Evolutionary conservation across 2,888 invertebrate species (phyloP).

Genomic region (Lithophane ornitopus): DNA sequence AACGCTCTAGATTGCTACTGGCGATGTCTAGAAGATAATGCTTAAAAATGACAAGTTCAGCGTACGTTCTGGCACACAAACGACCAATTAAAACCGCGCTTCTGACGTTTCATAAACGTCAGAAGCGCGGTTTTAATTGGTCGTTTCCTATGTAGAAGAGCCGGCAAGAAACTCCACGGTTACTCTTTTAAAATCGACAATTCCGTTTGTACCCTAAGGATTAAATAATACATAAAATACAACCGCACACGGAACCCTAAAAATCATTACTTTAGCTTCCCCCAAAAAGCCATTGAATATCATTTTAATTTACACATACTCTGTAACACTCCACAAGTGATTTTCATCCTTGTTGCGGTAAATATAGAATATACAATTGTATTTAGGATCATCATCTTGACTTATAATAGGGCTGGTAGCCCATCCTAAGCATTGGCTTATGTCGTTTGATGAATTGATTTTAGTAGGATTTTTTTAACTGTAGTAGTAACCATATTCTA

Average conservation of each 20-base stretch:
- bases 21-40: too few species aligned
- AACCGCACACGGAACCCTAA: slow-evolving; percentile 18
- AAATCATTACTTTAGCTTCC: slow-evolving; percentile 46
- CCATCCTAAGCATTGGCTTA: background rate
- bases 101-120: too few species aligned
- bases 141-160: too few species aligned
- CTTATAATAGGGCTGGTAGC: background rate
- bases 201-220: background rate
- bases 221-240: background rate
- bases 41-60: too few species aligned
- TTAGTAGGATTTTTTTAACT: background rate
- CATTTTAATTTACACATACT: slow-evolving; percentile 48
- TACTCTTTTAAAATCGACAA: too few species aligned
- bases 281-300: slow-evolving; percentile 41
- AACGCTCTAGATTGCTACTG: too few species aligned
- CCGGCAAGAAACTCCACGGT: too few species aligned
- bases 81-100: too few species aligned
- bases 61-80: too few species aligned
- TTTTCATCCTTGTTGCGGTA: background rate
- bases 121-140: too few species aligned
- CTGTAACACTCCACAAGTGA: background rate
- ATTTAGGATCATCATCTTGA: background rate
- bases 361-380: background rate
- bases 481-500: too few species aligned
- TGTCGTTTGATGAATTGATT: slow-evolving; percentile 28